Base-by-base conservation (phyloP, 64 coral and sea anemone genomes). In the Orbicella faveolata region DNA sequence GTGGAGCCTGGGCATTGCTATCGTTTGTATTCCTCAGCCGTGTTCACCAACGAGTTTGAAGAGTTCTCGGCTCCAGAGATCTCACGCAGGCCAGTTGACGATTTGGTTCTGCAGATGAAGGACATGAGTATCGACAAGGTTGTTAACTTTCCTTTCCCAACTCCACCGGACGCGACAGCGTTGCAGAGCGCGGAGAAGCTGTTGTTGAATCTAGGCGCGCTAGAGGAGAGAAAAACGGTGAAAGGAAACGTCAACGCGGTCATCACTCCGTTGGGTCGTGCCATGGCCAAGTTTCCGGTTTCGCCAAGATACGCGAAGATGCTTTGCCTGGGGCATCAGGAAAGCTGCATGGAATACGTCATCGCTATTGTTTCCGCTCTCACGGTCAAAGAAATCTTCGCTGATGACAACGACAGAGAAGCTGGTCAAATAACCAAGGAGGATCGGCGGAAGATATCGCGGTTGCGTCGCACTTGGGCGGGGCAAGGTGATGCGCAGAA, bases 41-140 rank as follows among this genome's bases (percentile, higher is more conserved):
- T 99, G 67, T 99, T 99, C 59, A 91, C 77, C 48, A 99, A 99
- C 61, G 89, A 96, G 34, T 96, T 99, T 75, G 97, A 95, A 81
- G 97, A 99, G 55, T 96, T 87, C 53, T 86, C 97, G 36, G 66
- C 86, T 70, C 93, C 97, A 23, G 97, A 99, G 44, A 99, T 99
- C 34, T 79, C 90, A 51, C 91, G 94, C 44, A 79, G 97, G 10
- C 97, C 97, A 11, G 91, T 99, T 20, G 97, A 99, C 90, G 97
- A 99, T 75, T 80, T 99, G 33, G 83, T 99, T 34, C 79, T 99
- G 73, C 97, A 99, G 79, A 99, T 99, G 97, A 99, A 99, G 74
- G 93, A 80, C 85, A 96, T 99, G 79, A 96, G 91, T 39, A 99
- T 99, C 61, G 93, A 99, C 54, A 99, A 96, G 20, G 97, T 99